Evolutionary conservation across 23 tunicate genomes (phyloP), one percentile per base, ranked within the genome.

Genomic region (Halocynthia roretzi): DNA sequence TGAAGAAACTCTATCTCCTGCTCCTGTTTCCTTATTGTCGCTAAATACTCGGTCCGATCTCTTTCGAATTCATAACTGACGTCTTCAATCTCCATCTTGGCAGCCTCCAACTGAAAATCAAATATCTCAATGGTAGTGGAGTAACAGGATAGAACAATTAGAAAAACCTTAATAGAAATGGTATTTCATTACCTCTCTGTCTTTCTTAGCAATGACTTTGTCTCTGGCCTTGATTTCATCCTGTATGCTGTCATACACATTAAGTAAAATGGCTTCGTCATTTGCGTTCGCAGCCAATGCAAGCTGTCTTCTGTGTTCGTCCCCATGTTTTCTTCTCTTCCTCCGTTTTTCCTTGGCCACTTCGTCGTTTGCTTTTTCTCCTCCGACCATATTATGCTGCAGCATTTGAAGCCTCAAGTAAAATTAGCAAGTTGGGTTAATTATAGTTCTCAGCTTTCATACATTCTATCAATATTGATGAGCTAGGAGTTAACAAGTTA

Each of bases 371-470:
- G 94, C 69, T 68, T 84, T 87, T 68, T 93, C 98, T 56, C 98
- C 98, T 22, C 98, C 98, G 40, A 93, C 94, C 93, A 93, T 92
- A 69, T 86, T 92, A 53, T 86, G 91, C 67, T 92, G 92, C 63
- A 92, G 84, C 98, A 86, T 82, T 67, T 92, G 98, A 50, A 92
- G 71, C 51, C 98, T 92, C 1, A 6, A 53, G 5, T 5, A 11
- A 74, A n/a, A 60, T 60, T 60, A 17, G n/a, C 18, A 60, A n/a
- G 44, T 31, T 31, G 44, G 2, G 44, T 31, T 31, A 31, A 31
- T 31, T 31, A 31, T 0, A 31, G 44, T 31, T 31, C 44, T 31
- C 44, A 31, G 44, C 44, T 31, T 31, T 31, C 44, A 31, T 31
- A 31, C 1, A 31, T 31, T 31, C 44, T 31, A 31, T 31, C 44